These are phyloP conservation scores for Anarrhichthys ocellatus DNA, from an alignment of 2,113 vertebrate genomes.

Conservation along the genomic window DNA sequence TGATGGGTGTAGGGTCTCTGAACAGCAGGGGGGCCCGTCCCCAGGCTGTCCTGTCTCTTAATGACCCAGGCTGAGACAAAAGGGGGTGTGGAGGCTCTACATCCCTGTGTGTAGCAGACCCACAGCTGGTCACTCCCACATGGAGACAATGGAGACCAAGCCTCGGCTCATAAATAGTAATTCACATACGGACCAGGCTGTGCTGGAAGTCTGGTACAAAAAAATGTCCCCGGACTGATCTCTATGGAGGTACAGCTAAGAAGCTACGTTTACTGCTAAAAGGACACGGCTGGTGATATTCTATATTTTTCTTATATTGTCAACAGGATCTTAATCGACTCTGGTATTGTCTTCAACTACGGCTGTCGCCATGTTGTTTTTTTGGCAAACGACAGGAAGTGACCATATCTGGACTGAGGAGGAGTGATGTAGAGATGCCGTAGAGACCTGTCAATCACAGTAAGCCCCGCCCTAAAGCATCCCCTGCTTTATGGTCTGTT, in stretches of 20 bases:
- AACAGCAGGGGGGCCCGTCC: constrained; percentile 47
- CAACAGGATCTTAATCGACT: background rate
- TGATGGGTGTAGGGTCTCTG: constrained; percentile 13
- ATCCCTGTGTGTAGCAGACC: constrained; percentile 12
- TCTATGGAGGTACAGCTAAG: too few species aligned
- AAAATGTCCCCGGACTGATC: too few species aligned
- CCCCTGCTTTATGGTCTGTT: too few species aligned
- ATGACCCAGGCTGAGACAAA: constrained; percentile 48
- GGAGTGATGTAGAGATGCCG: too few species aligned
- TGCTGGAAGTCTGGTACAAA: background rate
- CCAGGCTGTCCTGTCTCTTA: constrained; percentile 33
- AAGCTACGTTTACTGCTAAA: too few species aligned
- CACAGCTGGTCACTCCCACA: constrained; percentile 40
- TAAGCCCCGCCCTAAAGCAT: too few species aligned
- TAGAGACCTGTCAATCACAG: too few species aligned
- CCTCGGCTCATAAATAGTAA: constrained; percentile 41
- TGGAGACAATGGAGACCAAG: constrained; percentile 34
- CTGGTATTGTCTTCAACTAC: too few species aligned
- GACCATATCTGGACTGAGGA: too few species aligned
- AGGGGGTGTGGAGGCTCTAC: constrained; percentile 9
- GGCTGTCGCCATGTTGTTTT: too few species aligned
- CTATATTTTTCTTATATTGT: background rate
- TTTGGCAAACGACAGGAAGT: too few species aligned
- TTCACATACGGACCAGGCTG: background rate
- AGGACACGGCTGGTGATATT: background rate